These are phyloP conservation scores for Lepisosteus osseus DNA, from an alignment of 2,113 vertebrate genomes.

Conservation along the genomic window DNA sequence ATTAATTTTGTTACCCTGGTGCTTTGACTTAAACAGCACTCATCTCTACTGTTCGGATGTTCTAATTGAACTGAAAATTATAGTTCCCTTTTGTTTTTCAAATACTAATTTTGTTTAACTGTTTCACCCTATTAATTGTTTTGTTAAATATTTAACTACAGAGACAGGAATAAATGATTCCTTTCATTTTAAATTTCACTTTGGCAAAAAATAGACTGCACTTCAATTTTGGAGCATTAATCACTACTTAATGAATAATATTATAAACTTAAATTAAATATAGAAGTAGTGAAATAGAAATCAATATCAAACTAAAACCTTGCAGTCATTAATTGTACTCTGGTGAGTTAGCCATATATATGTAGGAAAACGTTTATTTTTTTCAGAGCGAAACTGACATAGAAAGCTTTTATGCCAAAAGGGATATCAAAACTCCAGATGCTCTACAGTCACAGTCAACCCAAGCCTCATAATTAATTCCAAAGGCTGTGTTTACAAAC, in stretches of 20 bases:
- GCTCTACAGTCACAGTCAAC: not conserved
- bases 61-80: too few species aligned
- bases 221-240: slow-evolving; percentile 24
- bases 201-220: slow-evolving; percentile 23
- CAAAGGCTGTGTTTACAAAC: not conserved
- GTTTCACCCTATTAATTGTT: too few species aligned
- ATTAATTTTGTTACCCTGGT: too few species aligned
- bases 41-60: too few species aligned
- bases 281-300: slow-evolving; percentile 5
- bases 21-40: too few species aligned
- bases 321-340: too few species aligned
- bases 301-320: slow-evolving; percentile 17
- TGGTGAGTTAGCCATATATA: not conserved
- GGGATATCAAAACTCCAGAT: slow-evolving; percentile 3
- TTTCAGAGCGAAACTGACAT: not conserved
- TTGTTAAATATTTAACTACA: too few species aligned
- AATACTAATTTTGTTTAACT: too few species aligned
- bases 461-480: slow-evolving; percentile 7
- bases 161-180: too few species aligned
- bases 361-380: not conserved
- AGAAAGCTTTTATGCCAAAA: not conserved
- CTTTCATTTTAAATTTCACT: slow-evolving; percentile 24
- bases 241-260: slow-evolving; percentile 18
- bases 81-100: too few species aligned
- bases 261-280: slow-evolving; percentile 7